Percentiles rank a stretch among this genome's conserved stretches.
Conservation (phyloP, 2,888 invertebrate species). For the Icerya purchasi region DNA sequence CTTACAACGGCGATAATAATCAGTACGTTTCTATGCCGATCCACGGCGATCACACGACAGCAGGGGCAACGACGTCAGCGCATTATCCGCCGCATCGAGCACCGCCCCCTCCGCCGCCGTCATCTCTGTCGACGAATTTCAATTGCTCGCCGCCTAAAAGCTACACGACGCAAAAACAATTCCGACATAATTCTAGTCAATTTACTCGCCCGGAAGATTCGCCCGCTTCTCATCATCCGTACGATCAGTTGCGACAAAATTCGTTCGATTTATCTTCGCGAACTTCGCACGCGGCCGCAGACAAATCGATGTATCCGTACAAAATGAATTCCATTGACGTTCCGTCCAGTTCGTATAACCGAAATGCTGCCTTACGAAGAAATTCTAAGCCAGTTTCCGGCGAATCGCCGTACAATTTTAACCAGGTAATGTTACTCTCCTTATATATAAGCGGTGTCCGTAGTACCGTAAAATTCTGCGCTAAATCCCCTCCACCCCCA, state of each 20-base stretch:
- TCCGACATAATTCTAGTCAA: slow-evolving; percentile 9
- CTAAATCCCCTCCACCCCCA: too few species aligned
- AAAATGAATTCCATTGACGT: slow-evolving; percentile 3
- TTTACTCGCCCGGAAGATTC: not conserved
- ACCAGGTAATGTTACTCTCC: slow-evolving; percentile 21
- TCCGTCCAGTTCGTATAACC: not conserved
- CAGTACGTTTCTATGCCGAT: not conserved
- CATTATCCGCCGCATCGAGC: slow-evolving; percentile 6
- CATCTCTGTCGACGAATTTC: not conserved
- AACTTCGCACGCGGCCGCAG: not conserved
- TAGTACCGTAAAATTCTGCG: too few species aligned
- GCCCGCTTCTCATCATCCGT: not conserved
- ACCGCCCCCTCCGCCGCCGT: slow-evolving; percentile 14
- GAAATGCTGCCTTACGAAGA: slow-evolving; percentile 26
- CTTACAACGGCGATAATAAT: not conserved
- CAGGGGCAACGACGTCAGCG: slow-evolving; percentile 12
- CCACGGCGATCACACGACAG: not conserved
- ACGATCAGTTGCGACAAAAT: not conserved
- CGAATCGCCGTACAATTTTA: slow-evolving; percentile 29
- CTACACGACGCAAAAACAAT: slow-evolving; percentile 1
- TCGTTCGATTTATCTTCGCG: not conserved
- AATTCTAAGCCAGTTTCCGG: slow-evolving; percentile 31
- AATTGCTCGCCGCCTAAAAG: not conserved
- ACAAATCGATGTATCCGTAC: slow-evolving; percentile 4
- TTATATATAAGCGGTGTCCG: slow-evolving; percentile 45